Percentiles rank a stretch among this genome's conserved stretches.
These are phyloP conservation scores for Girardinus metallicus DNA, from an alignment of 2,797 vertebrate genomes.

Conservation along the genomic window DNA sequence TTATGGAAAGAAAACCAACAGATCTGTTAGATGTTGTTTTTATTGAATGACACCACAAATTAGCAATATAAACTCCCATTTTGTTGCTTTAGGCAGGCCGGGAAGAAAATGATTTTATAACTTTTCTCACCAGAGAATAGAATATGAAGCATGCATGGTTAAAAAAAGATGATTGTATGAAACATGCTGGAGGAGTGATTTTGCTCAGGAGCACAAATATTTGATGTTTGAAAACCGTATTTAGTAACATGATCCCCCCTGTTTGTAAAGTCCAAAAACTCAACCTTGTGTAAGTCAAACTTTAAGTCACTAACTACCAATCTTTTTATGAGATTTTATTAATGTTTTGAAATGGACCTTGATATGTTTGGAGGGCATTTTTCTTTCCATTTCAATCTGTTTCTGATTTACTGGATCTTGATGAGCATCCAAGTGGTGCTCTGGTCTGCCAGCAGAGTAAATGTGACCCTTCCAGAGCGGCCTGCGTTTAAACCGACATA, in stretches of 20 bases:
- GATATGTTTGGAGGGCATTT: slow-evolving; percentile 54
- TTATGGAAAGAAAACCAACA: slow-evolving; percentile 23
- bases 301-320: slow-evolving; percentile 14
- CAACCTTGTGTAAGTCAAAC: neutral
- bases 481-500: slow-evolving; percentile 57
- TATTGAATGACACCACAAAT: slow-evolving; percentile 24
- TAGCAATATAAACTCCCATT: slow-evolving; percentile 13
- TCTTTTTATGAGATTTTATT: slow-evolving; percentile 40
- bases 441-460: slow-evolving; percentile 61
- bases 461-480: slow-evolving; percentile 48
- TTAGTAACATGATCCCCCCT: neutral
- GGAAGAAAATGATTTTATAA: neutral
- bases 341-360: slow-evolving; percentile 31
- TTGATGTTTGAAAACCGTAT: neutral
- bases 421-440: slow-evolving; percentile 62
- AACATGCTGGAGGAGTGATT: slow-evolving; percentile 6
- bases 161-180: slow-evolving; percentile 18
- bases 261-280: neutral
- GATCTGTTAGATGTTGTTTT: slow-evolving; percentile 21
- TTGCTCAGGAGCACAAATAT: neutral
- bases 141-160: slow-evolving; percentile 5
- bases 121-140: slow-evolving; percentile 13
- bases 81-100: slow-evolving; percentile 16
- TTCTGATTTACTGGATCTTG: slow-evolving; percentile 72
- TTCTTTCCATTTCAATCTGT: slow-evolving; percentile 68